These are phyloP conservation scores for Heliocidaris erythrogramma DNA, from an alignment of 35 echinoderm and acorn worm species.

Conservation along the genomic window DNA sequence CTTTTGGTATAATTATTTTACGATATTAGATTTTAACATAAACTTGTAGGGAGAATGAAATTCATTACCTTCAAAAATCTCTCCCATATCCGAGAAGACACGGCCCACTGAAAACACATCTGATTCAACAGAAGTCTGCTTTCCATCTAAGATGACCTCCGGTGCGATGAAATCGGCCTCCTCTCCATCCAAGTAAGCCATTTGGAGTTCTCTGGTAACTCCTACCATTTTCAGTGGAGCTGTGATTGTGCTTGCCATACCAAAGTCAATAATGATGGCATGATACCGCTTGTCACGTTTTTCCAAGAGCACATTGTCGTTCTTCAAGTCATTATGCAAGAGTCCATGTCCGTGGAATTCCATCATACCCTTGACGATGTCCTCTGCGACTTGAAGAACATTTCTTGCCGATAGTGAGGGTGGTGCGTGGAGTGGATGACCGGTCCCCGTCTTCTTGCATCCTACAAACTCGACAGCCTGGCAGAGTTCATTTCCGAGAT, in stretches of 20 bases:
- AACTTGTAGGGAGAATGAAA: no score
- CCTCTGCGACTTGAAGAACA: no score
- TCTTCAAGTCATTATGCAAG: neutral
- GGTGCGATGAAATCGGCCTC: neutral
- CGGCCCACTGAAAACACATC: neutral
- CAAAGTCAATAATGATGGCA: neutral
- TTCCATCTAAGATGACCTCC: neutral
- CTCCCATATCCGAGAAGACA: neutral
- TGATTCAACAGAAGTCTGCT: neutral
- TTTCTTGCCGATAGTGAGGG: no score
- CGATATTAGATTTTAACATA: no score
- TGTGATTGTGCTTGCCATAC: neutral
- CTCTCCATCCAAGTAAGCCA: neutral
- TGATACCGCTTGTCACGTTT: neutral
- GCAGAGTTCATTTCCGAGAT: neutral
- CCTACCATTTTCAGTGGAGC: neutral
- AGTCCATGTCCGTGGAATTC: neutral
- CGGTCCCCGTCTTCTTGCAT: neutral
- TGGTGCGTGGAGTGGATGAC: no score
- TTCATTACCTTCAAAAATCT: no score
- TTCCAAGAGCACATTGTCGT: conserved; percentile 8
- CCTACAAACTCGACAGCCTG: neutral
- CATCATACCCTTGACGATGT: no score
- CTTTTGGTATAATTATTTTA: no score
- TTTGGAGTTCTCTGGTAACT: neutral